Conservation (phyloP, 2,888 invertebrate species). For the Watsonalla cultraria region DNA sequence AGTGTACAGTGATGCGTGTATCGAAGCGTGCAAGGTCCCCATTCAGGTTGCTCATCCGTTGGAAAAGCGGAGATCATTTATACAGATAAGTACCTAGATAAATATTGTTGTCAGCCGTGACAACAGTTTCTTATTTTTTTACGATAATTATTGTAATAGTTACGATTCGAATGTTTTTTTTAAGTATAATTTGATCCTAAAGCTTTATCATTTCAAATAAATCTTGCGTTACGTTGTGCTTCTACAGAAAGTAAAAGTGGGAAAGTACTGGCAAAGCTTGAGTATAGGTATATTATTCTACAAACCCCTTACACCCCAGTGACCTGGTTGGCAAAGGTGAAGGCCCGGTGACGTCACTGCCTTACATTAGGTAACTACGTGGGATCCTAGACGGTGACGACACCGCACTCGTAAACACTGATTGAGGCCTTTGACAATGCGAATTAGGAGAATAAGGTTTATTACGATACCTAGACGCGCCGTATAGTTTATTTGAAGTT, state of each 20-base stretch:
- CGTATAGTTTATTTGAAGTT: too few species aligned
- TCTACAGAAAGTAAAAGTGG: too few species aligned
- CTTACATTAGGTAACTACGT: background rate
- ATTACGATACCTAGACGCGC: background rate
- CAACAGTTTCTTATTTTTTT: background rate
- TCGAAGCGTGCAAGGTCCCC: background rate
- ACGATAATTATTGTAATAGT: too few species aligned
- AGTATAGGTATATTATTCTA: background rate
- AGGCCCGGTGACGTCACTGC: background rate
- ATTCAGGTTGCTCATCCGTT: background rate
- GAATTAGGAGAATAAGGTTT: background rate
- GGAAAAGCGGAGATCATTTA: background rate
- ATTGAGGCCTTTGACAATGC: background rate
- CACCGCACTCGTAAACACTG: background rate
- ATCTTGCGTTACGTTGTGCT: too few species aligned
- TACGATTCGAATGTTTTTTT: too few species aligned
- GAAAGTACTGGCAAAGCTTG: background rate
- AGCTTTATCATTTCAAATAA: too few species aligned
- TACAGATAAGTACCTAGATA: background rate
- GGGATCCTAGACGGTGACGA: background rate
- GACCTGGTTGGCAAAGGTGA: background rate
- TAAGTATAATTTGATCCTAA: too few species aligned
- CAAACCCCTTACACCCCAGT: background rate
- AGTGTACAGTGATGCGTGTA: background rate
- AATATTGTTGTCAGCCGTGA: background rate